phyloP scores from a whole-genome alignment of 1,140 invertebrate species.

The Brachionus paranguensis region DNA sequence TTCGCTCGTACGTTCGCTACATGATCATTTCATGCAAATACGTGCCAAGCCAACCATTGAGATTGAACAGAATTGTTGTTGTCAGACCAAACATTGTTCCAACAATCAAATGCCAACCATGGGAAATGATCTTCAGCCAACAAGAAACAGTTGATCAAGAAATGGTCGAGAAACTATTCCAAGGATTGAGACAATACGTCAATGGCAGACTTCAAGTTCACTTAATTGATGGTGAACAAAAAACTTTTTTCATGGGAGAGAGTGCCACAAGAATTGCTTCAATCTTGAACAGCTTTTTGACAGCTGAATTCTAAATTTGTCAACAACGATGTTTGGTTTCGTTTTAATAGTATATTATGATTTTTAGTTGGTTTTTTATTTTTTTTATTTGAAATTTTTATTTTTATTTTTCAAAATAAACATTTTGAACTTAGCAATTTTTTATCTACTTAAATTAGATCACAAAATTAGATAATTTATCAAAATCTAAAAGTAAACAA shows the following conservation, averaged over 20 bases:
- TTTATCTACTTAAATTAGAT: slow-evolving; percentile 43
- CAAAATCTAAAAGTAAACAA: too few relatives aligned
- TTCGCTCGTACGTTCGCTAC: not conserved
- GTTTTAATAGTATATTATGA: not conserved
- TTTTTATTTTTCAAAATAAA: not conserved
- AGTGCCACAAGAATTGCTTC: not conserved
- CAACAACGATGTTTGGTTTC: not conserved
- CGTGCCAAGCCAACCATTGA: not conserved
- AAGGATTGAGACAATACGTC: not conserved
- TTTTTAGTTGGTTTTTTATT: not conserved
- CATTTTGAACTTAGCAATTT: slow-evolving; percentile 53
- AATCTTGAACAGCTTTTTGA: not conserved
- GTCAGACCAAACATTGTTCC: slow-evolving; percentile 15
- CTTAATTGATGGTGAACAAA: not conserved
- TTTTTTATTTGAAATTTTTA: not conserved
- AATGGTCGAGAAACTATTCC: not conserved
- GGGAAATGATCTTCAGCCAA: not conserved
- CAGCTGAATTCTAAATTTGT: not conserved
- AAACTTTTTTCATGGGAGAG: not conserved
- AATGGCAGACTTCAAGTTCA: not conserved
- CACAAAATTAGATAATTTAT: too few relatives aligned
- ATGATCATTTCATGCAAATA: slow-evolving; percentile 8
- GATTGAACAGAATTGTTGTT: slow-evolving; percentile 5
- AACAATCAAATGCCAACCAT: not conserved
- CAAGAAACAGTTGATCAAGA: slow-evolving; percentile 1